Evolutionary conservation across 2,113 vertebrate species (phyloP), one percentile per base, ranked within the genome.

Genomic region (Phasianus colchicus): DNA sequence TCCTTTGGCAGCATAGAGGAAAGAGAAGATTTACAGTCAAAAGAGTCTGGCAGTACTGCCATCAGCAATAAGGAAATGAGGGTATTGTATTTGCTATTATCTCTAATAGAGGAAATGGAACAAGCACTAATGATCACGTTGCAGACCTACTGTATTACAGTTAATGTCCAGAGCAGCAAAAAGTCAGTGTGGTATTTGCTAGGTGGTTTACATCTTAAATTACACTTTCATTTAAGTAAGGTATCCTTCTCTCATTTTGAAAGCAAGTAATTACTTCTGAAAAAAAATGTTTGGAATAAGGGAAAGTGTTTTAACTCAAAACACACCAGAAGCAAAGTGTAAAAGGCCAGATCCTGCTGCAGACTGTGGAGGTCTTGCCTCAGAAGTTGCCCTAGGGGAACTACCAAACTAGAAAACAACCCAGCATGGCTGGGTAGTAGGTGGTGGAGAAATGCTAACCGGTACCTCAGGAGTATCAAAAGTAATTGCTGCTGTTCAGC

Each of bases 21-120:
- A 63, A 72, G 60, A 57, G 45, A 85, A 58, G 63, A 72, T 69
- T 63, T 84, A 36, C 22, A 57, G n/a, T 43, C 43, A 50, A 73
- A 60, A 69, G 19, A 67, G 36, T 54, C 77, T 66, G 80, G 70
- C 30, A 90, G 25, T 87, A 81, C 74, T 89, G 58, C 71, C 77
- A 65, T 92, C 86, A 90, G 70, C 92, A 90, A 5, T 76, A 76
- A 95, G 86, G 94, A 96, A 92, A 93, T 93, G 48, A 92, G 66
- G 24, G 66, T 89, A 92, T 88, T 90, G 76, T 86, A 65, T 87
- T 90, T 84, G 73, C 54, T 76, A 24, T 95, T 90, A 82, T 78
- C 70, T 79, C 36, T 95, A 94, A 93, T 82, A 86, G 30, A 83
- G 81, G 91, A 96, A 96, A 92, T 83, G 84, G 55, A 92, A 42